Evolutionary conservation across 2,888 invertebrate genomes (phyloP).

Genomic region (Salpingus planirostris): DNA sequence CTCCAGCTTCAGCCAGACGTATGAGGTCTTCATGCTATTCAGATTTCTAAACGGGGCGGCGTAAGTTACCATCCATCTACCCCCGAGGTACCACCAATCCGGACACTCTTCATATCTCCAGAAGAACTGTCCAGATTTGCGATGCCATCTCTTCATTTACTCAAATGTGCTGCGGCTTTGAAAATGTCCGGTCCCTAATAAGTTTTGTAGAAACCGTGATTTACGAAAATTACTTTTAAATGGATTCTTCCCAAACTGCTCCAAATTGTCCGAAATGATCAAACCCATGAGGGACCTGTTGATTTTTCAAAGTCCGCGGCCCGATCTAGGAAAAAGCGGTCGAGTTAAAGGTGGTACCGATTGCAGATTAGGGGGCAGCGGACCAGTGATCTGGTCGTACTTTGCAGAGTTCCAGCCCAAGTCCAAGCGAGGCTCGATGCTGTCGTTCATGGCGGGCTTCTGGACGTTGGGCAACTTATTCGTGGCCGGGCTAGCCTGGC

Average conservation of each 20-base stretch:
- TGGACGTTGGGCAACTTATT: slow-evolving; percentile 92
- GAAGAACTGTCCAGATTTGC: no score
- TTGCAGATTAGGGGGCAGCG: slow-evolving; percentile 73
- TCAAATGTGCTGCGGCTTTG: no score
- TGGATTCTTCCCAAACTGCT: no score
- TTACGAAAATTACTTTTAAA: no score
- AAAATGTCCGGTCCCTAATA: no score
- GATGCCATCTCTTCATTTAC: no score
- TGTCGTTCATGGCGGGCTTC: slow-evolving; percentile 90
- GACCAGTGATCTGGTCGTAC: slow-evolving; percentile 92
- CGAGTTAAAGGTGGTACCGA: slow-evolving; percentile 1
- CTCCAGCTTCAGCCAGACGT: slow-evolving; percentile 83
- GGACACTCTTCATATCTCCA: no score
- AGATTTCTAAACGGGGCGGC: slow-evolving; percentile 89
- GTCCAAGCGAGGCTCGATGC: slow-evolving; percentile 81
- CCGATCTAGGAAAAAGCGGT: no score
- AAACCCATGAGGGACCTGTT: no score
- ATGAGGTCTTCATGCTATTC: slow-evolving; percentile 81
- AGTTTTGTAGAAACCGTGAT: no score
- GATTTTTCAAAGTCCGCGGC: no score
- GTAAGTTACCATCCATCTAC: slow-evolving; percentile 58
- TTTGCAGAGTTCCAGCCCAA: slow-evolving; percentile 93
- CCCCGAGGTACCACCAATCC: not conserved
- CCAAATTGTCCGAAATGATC: no score
- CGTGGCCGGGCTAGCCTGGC: slow-evolving; percentile 77